Conservation (phyloP, 2,113 vertebrate genomes). For the Sorex araneus region DNA sequence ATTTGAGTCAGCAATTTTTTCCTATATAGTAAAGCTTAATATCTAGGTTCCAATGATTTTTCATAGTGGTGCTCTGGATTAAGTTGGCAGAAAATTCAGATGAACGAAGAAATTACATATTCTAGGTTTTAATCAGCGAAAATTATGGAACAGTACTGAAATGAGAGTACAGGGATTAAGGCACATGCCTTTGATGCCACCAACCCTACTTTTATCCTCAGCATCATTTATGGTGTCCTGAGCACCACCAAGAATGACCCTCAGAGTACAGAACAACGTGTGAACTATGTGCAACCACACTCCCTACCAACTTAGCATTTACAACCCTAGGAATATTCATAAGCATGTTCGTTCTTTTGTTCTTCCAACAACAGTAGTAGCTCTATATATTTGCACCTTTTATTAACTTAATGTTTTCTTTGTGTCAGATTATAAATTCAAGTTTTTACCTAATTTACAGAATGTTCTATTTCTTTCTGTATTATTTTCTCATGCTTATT, state of each 20-base stretch:
- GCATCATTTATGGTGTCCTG: too few relatives aligned
- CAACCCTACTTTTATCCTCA: too few relatives aligned
- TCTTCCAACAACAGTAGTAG: background rate
- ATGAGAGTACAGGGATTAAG: too few relatives aligned
- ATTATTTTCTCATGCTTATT: slow-evolving; percentile 12
- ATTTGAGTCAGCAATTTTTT: background rate
- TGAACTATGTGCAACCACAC: too few relatives aligned
- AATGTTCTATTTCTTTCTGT: background rate
- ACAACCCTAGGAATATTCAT: background rate
- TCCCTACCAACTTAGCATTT: background rate
- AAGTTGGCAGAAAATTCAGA: background rate
- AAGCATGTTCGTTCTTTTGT: background rate
- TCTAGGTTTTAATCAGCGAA: background rate
- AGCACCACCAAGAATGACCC: too few relatives aligned
- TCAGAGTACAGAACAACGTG: too few relatives aligned
- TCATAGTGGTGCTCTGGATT: background rate
- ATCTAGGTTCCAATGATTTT: background rate
- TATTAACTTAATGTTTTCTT: background rate
- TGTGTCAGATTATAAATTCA: slow-evolving; percentile 22
- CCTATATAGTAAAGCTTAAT: background rate
- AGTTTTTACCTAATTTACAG: background rate
- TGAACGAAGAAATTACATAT: background rate
- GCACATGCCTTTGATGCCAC: too few relatives aligned
- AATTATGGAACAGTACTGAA: too few relatives aligned
- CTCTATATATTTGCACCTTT: background rate